Conservation (phyloP, 2,113 vertebrate species). For the Elaphurus davidianus region DNA sequence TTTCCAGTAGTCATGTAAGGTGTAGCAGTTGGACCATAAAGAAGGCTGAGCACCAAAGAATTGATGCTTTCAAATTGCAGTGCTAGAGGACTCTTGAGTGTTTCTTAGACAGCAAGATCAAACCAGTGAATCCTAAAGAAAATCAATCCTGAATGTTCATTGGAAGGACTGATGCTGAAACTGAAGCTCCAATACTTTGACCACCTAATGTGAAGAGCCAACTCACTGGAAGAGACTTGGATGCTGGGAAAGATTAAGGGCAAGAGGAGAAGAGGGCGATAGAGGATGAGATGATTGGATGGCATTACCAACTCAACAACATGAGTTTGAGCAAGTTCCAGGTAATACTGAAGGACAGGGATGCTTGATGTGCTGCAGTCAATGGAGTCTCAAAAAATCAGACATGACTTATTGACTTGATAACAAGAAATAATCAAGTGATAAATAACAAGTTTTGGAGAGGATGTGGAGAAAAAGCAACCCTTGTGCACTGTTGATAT, state of each 20-base stretch:
- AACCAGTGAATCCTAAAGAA: background rate
- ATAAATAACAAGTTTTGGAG: background rate
- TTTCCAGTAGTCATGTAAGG: background rate
- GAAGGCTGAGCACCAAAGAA: background rate
- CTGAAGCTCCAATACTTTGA: background rate
- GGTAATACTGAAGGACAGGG: background rate
- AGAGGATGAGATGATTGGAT: background rate
- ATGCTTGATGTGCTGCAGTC: background rate
- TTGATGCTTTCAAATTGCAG: background rate
- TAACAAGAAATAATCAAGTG: background rate
- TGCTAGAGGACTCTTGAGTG: background rate
- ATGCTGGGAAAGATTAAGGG: background rate
- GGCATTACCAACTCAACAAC: background rate
- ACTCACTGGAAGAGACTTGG: background rate
- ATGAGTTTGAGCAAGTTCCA: background rate
- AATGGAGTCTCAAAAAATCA: background rate
- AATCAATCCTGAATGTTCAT: background rate
- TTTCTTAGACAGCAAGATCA: background rate
- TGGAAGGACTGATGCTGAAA: background rate
- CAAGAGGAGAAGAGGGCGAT: background rate
- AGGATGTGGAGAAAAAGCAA: background rate
- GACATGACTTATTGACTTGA: background rate
- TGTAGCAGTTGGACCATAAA: background rate
- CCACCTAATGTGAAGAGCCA: background rate
- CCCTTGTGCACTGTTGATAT: background rate